Evolutionary conservation across 2,113 vertebrate genomes (phyloP), one percentile per base, ranked within the genome.

Genomic region (Crocuta crocuta): DNA sequence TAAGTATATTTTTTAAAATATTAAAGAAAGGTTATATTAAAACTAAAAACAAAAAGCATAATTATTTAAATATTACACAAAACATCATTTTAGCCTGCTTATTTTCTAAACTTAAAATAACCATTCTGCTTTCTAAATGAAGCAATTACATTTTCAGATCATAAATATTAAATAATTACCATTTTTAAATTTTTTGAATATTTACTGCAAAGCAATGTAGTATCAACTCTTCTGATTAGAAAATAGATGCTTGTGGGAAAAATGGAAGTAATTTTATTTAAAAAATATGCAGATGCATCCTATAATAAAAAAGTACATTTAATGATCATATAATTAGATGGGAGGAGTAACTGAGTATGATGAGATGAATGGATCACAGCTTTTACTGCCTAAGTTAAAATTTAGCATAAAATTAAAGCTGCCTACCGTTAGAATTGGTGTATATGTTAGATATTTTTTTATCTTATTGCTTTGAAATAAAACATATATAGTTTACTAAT

Each of bases 241-340:
- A 96, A 43, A 98, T 95, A 97, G 68, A 98, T 97, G 45, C 58
- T 95, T 83, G 13, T 83, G 83, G 68, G 55, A 66, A 96, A 96
- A 94, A 96, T 85, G 81, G 31, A 96, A 97, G 70, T 24, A 96
- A 97, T 79, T 98, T 95, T 35, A 95, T n/a, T 95, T 95, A 12
- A 53, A 98, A 97, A 96, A 80, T 48, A 97, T 63, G 35, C 58
- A 93, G 65, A 95, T 96, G 35, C 70, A 93, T 61, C 74, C 26
- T 93, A n/a, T 65, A 97, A 98, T 89, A 98, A 96, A 93, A 96
- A 73, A 50, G 35, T 79, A 94, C 39, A 97, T 78, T 96, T 95
- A 96, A 95, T 90, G 84, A 98, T 97, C 82, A 88, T 96, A 70
- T 95, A 98, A 98, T 97, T 97, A 98, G 95, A 61, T 94, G 92